A percentile compares a stretch with the other conserved stretches of the same genome.
These are phyloP conservation scores for Zeugodacus cucurbitae DNA, from an alignment of 1,140 invertebrate genomes.

Conservation along the genomic window DNA sequence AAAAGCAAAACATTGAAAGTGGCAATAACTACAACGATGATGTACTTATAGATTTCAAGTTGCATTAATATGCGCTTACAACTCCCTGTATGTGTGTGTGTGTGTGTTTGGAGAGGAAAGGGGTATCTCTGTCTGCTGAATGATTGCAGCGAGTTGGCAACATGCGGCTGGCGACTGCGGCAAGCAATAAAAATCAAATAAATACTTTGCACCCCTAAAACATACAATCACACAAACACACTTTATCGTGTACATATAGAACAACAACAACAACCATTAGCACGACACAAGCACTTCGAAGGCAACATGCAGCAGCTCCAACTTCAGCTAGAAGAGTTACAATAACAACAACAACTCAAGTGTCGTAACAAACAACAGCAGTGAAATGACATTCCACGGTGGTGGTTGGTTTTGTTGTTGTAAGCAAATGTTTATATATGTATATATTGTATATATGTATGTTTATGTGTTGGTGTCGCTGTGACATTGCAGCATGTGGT, in stretches of 20 bases:
- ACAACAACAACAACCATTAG: neutral
- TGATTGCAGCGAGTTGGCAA: neutral
- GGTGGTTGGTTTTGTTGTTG: neutral
- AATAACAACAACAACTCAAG: constrained; percentile 10
- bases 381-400: neutral
- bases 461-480: neutral
- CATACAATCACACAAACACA: neutral
- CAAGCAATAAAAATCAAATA: constrained; percentile 22
- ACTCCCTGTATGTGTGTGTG: neutral
- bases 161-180: neutral
- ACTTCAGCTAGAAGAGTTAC: neutral
- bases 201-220: constrained; percentile 10
- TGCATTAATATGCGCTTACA: too few relatives aligned
- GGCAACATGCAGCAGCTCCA: neutral
- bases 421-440: neutral
- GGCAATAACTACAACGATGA: constrained; percentile 21
- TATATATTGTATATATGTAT: neutral
- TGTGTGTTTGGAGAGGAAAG: neutral
- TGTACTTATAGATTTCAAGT: constrained; percentile 15
- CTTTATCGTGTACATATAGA: neutral
- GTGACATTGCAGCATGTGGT: neutral
- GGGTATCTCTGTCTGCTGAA: neutral
- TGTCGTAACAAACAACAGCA: neutral
- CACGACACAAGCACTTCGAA: neutral
- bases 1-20: constrained; percentile 8